Percentiles rank a stretch among this genome's conserved stretches.
Evolutionary conservation across 2,797 vertebrate species (phyloP).

Genomic region (Discoglossus pictus): DNA sequence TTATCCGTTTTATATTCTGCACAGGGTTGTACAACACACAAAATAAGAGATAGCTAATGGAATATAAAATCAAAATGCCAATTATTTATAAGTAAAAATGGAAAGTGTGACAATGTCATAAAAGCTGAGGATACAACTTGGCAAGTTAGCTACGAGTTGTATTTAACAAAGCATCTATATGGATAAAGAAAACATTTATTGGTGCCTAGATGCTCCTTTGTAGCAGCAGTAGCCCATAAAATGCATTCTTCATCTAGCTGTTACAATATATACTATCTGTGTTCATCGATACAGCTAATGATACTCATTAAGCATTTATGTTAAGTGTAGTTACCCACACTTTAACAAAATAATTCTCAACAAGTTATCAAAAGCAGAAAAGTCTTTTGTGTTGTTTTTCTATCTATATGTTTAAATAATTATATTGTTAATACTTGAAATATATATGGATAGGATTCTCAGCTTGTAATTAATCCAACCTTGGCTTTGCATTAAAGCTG

Average conservation of each 20-base stretch:
- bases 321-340: slow-evolving; percentile 59
- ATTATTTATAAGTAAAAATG: too few species aligned
- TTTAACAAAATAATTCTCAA: slow-evolving; percentile 47
- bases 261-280: slow-evolving; percentile 53
- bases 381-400: too few species aligned
- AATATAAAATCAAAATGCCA: too few species aligned
- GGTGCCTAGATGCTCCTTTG: slow-evolving; percentile 57
- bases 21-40: neutral
- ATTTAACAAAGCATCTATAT: slow-evolving; percentile 61
- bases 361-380: neutral
- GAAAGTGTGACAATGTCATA: too few species aligned
- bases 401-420: too few species aligned
- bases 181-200: slow-evolving; percentile 62
- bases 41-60: too few species aligned
- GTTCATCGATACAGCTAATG: slow-evolving; percentile 59
- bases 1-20: slow-evolving; percentile 1
- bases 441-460: too few species aligned
- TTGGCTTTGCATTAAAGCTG: too few species aligned
- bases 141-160: slow-evolving; percentile 56
- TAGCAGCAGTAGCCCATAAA: slow-evolving; percentile 60
- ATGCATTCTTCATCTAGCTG: slow-evolving; percentile 60
- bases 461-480: too few species aligned
- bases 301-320: slow-evolving; percentile 58
- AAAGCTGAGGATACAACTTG: slow-evolving; percentile 57
- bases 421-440: too few species aligned